Percentiles rank a stretch among this genome's conserved stretches.
phyloP scores from a whole-genome alignment of 1,140 invertebrate genomes.

The Atta texana region DNA sequence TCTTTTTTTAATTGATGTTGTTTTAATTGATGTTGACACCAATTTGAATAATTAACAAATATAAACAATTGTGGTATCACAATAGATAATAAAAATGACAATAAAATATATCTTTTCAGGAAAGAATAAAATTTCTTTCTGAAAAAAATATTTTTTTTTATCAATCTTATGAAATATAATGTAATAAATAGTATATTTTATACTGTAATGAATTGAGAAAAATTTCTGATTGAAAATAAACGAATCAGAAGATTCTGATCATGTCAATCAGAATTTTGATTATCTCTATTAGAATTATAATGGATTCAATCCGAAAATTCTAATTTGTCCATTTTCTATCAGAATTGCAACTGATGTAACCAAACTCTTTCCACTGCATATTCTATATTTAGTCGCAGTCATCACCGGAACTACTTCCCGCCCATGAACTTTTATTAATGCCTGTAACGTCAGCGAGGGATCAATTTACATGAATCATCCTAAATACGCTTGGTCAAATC shows the following conservation, averaged over 20 bases:
- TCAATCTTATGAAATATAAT: neutral
- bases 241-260: too few species aligned
- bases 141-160: neutral
- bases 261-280: too few species aligned
- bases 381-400: conserved; percentile 41
- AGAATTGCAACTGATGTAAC: too few species aligned
- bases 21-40: neutral
- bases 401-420: conserved; percentile 50
- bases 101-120: neutral
- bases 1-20: too few species aligned
- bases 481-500: conserved; percentile 38
- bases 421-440: conserved; percentile 35
- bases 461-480: conserved; percentile 53
- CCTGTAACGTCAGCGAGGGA: conserved; percentile 31
- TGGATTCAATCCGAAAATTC: too few species aligned
- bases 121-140: neutral
- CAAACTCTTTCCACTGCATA: too few species aligned
- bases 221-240: too few species aligned
- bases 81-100: neutral
- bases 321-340: too few species aligned
- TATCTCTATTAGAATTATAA: too few species aligned
- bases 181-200: conserved; percentile 16
- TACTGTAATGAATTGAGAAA: neutral
- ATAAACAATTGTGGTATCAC: neutral
- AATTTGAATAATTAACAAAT: conserved; percentile 25